Conservation (phyloP, 2,113 vertebrate species). For the Paraplagusia blochii region DNA sequence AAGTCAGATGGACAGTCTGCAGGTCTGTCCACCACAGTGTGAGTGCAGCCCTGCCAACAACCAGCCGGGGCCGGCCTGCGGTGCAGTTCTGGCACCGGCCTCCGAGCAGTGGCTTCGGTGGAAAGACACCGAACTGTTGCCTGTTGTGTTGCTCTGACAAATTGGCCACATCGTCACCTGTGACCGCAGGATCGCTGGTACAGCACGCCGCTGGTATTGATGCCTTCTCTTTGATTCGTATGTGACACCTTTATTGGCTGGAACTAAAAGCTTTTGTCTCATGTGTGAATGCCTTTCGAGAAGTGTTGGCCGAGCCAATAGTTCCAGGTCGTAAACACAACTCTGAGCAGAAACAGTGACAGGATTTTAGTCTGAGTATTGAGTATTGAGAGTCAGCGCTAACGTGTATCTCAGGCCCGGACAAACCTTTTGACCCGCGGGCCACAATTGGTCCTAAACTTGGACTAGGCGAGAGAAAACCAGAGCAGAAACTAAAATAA, state of each 20-base stretch:
- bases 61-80: conserved; percentile 33
- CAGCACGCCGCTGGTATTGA: no score
- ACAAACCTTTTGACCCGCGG: no score
- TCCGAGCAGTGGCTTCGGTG: not conserved
- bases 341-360: not conserved
- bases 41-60: conserved; percentile 4
- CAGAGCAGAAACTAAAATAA: no score
- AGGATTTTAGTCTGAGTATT: no score
- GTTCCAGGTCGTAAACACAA: conserved; percentile 43
- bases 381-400: no score
- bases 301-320: conserved; percentile 48
- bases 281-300: conserved; percentile 33
- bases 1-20: conserved; percentile 56
- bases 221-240: not conserved
- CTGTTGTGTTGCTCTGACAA: conserved; percentile 41
- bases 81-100: conserved; percentile 33
- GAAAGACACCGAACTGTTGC: conserved; percentile 11
- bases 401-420: no score
- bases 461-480: no score
- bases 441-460: no score
- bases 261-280: conserved; percentile 26
- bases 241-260: conserved; percentile 2
- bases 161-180: no score
- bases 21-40: conserved; percentile 32
- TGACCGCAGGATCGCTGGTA: no score